Evolutionary conservation across 2,888 invertebrate genomes (phyloP).

Genomic region (Corbicula japonica): DNA sequence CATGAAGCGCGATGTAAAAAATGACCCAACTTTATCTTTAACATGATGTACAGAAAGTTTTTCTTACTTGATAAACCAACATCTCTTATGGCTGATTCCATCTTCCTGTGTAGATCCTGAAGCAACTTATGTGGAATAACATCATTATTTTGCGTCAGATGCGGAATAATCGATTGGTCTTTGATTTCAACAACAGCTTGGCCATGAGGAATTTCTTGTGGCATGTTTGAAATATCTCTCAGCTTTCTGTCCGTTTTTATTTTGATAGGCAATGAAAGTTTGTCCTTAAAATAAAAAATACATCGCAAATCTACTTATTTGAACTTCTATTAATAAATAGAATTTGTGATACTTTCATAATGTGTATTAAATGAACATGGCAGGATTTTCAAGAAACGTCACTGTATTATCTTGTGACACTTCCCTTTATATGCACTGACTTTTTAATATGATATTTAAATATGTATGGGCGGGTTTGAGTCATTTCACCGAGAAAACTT

Average conservation of each 20-base stretch:
- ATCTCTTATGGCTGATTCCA: slow-evolving; percentile 9
- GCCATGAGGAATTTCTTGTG: slow-evolving; percentile 17
- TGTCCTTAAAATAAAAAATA: slow-evolving; percentile 17
- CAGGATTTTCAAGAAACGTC: not conserved
- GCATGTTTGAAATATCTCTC: slow-evolving; percentile 3
- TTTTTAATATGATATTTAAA: too few relatives aligned
- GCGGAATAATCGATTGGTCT: not conserved
- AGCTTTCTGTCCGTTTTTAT: slow-evolving; percentile 2
- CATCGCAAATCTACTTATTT: not conserved
- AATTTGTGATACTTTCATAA: not conserved
- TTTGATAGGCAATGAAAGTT: not conserved
- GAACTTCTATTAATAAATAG: not conserved
- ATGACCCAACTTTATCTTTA: not conserved
- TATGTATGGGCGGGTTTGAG: too few relatives aligned
- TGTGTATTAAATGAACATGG: not conserved
- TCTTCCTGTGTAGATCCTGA: slow-evolving; percentile 14
- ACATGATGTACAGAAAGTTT: not conserved
- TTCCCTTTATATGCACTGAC: not conserved
- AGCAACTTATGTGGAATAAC: slow-evolving; percentile 24
- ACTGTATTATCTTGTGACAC: not conserved
- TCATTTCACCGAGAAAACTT: too few relatives aligned
- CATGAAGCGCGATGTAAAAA: not conserved
- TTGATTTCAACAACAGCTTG: slow-evolving; percentile 14
- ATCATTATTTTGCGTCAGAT: slow-evolving; percentile 16
- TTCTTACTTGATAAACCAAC: slow-evolving; percentile 13